A percentile compares a stretch with the other conserved stretches of the same genome.
Evolutionary conservation across 1,140 invertebrate genomes (phyloP).

Genomic region (Notospermus geniculatus): DNA sequence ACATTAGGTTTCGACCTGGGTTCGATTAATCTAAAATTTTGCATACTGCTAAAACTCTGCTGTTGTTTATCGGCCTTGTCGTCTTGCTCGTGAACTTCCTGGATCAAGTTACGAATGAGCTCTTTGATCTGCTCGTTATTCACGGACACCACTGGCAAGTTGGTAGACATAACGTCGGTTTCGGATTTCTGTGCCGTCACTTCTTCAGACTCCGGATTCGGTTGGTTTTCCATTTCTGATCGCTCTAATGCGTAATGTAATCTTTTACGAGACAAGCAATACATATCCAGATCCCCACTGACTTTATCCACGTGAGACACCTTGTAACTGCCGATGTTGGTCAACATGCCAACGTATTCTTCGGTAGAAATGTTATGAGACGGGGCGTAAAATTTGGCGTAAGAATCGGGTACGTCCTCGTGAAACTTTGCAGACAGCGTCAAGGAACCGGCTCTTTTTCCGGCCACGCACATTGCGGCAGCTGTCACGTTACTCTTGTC

Average conservation of each 20-base stretch:
- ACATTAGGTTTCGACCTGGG: too few species aligned
- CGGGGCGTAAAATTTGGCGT: neutral
- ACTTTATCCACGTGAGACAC: neutral
- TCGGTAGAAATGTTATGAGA: neutral
- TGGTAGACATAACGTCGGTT: too few species aligned
- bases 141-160: neutral
- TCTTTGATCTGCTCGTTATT: neutral
- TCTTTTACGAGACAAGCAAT: neutral
- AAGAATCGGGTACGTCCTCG: neutral
- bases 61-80: too few species aligned
- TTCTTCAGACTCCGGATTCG: too few species aligned
- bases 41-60: too few species aligned
- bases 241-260: neutral
- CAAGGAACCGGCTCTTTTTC: neutral
- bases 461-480: neutral
- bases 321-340: constrained; percentile 6
- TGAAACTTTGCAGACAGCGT: neutral
- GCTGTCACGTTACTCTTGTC: neutral
- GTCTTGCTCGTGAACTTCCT: neutral
- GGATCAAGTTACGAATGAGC: neutral
- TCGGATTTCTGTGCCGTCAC: too few species aligned
- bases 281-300: neutral
- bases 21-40: too few species aligned
- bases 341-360: neutral
- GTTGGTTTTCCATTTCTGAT: neutral